Evolutionary conservation across 2,797 vertebrate genomes (phyloP).

Genomic region (Meda fulgida): DNA sequence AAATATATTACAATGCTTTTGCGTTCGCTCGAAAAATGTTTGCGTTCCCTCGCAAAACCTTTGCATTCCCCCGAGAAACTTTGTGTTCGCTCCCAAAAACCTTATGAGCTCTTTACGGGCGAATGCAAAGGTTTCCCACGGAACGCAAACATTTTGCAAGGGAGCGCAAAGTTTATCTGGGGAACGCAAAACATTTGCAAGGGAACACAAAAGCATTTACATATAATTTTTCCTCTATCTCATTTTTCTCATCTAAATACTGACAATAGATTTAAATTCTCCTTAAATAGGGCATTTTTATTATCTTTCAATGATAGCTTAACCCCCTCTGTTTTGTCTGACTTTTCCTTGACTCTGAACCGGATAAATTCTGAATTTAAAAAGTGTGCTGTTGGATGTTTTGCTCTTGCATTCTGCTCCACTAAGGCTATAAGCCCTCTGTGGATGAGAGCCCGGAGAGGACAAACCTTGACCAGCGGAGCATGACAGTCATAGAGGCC

Average conservation of each 20-base stretch:
- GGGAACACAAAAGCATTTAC: no score
- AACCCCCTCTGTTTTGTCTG: conserved; percentile 1
- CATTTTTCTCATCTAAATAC: background rate
- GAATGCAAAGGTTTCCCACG: no score
- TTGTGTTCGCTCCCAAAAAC: no score
- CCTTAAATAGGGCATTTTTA: background rate
- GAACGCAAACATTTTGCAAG: no score
- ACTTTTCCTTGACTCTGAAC: conserved; percentile 27
- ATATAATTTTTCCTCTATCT: no score
- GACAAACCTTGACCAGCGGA: conserved; percentile 43
- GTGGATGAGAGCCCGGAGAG: conserved; percentile 35
- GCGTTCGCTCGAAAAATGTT: no score
- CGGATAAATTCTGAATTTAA: background rate
- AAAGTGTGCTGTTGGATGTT: conserved; percentile 17
- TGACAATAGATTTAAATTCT: background rate
- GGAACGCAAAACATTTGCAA: no score
- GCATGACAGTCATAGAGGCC: conserved; percentile 45
- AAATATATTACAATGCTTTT: no score
- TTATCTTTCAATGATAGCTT: background rate
- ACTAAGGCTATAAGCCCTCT: conserved; percentile 41
- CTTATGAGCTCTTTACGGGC: no score
- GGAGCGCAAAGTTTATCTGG: no score
- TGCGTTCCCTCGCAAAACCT: no score
- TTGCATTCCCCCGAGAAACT: no score
- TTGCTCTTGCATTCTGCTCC: conserved; percentile 19